phyloP scores from a whole-genome alignment of 2,797 vertebrate genomes.

The Chiloscyllium punctatum region DNA sequence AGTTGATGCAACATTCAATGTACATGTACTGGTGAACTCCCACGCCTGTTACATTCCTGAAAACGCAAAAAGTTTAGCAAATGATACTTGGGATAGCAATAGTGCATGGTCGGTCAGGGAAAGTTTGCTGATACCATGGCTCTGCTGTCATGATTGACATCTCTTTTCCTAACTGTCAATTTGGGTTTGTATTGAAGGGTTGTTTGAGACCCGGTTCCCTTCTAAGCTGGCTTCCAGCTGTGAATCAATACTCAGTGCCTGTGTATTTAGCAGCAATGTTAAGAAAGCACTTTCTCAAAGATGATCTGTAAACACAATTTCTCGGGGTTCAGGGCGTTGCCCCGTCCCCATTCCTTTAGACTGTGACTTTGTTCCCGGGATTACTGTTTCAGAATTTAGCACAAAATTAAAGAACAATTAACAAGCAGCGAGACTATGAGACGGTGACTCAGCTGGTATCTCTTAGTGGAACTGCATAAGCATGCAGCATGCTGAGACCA shows the following conservation, averaged over 20 bases:
- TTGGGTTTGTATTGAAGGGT: neutral
- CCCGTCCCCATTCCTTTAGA: no score
- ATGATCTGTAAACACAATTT: neutral
- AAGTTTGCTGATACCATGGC: neutral
- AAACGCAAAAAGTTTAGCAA: neutral
- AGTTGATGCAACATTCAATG: neutral
- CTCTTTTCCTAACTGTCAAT: neutral
- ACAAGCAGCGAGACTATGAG: constrained; percentile 41
- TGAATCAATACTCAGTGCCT: neutral
- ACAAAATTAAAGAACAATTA: constrained; percentile 38
- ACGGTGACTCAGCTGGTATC: constrained; percentile 35
- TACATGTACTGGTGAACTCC: neutral
- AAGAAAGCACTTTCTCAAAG: neutral
- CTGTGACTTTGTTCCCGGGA: neutral
- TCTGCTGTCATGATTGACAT: neutral
- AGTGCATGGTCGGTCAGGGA: neutral
- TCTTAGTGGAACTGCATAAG: constrained; percentile 32
- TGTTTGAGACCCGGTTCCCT: neutral
- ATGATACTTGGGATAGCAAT: neutral
- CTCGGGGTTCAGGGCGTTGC: neutral
- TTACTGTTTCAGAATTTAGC: neutral
- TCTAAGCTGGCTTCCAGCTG: neutral
- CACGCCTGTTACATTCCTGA: neutral
- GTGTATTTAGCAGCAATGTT: neutral
- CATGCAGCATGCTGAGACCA: constrained; percentile 43